Conservation (phyloP, 2,797 vertebrate genomes). For the Eulemur rubriventer region DNA sequence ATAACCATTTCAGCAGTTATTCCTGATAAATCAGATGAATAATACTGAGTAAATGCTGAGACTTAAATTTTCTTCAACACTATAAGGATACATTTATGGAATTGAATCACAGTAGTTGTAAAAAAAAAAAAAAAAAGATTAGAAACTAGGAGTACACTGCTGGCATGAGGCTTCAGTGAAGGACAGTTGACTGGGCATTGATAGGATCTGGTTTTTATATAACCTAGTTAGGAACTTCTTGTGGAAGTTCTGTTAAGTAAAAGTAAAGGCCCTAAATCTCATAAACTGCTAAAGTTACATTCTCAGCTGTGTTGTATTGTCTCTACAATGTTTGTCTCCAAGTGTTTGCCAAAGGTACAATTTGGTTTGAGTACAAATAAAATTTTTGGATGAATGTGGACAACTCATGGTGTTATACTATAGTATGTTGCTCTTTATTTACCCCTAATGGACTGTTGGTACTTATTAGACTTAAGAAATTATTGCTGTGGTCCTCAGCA, state of each 20-base stretch:
- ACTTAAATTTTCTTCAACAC: conserved; percentile 59
- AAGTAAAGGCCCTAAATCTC: not conserved
- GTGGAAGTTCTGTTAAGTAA: not conserved
- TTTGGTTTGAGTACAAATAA: not conserved
- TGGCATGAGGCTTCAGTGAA: not conserved
- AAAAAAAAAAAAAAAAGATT: not conserved
- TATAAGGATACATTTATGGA: conserved; percentile 7
- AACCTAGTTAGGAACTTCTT: not conserved
- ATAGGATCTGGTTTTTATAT: not conserved
- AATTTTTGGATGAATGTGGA: not conserved
- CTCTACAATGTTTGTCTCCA: not conserved
- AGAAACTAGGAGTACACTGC: not conserved
- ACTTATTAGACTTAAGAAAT: not conserved
- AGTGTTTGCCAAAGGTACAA: not conserved
- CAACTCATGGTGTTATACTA: not conserved
- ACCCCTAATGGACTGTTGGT: not conserved
- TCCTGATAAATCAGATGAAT: conserved; percentile 72
- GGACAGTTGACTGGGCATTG: not conserved
- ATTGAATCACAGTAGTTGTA: not conserved
- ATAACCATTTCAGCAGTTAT: conserved; percentile 56
- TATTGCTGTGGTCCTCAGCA: not conserved
- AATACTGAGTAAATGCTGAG: conserved; percentile 38
- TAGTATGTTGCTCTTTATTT: not conserved
- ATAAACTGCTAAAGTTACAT: not conserved
- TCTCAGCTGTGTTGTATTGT: not conserved